A percentile compares a stretch with the other conserved stretches of the same genome.
Evolutionary conservation across 2,888 invertebrate genomes (phyloP).

Genomic region (Coenonympha glycerion): DNA sequence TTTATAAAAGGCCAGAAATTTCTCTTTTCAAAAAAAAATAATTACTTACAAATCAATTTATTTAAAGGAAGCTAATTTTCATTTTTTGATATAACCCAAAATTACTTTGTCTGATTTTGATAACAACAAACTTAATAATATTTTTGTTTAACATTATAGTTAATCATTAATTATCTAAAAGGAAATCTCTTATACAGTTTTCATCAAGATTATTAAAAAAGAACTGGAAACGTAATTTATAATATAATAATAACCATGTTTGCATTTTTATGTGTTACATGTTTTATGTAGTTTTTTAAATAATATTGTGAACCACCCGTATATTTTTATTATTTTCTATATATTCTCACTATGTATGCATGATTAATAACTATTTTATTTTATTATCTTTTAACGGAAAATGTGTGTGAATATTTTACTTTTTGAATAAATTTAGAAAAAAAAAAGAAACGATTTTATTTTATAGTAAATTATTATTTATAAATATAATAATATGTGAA

Average conservation of each 20-base stretch:
- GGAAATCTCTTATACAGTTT: slow-evolving; percentile 9
- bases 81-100: no score
- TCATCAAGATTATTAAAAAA: slow-evolving; percentile 26
- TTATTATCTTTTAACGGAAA: slow-evolving; percentile 25
- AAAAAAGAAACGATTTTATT: no score
- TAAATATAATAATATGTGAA: slow-evolving; percentile 29
- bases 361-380: slow-evolving; percentile 45
- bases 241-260: slow-evolving; percentile 31
- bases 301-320: slow-evolving; percentile 64
- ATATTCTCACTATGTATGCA: slow-evolving; percentile 64
- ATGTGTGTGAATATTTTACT: slow-evolving; percentile 17
- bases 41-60: slow-evolving; percentile 35
- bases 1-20: slow-evolving; percentile 29
- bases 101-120: not conserved
- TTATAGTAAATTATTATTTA: slow-evolving; percentile 30
- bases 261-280: no score
- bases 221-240: slow-evolving; percentile 33
- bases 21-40: slow-evolving; percentile 32
- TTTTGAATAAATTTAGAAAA: no score
- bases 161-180: slow-evolving; percentile 10
- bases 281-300: no score
- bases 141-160: not conserved
- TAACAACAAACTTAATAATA: not conserved
- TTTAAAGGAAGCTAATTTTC: no score
- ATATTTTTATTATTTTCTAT: slow-evolving; percentile 50